A percentile compares a stretch with the other conserved stretches of the same genome.
These are phyloP conservation scores for Dugesia japonica DNA, from an alignment of 2,888 invertebrate species.

Conservation along the genomic window DNA sequence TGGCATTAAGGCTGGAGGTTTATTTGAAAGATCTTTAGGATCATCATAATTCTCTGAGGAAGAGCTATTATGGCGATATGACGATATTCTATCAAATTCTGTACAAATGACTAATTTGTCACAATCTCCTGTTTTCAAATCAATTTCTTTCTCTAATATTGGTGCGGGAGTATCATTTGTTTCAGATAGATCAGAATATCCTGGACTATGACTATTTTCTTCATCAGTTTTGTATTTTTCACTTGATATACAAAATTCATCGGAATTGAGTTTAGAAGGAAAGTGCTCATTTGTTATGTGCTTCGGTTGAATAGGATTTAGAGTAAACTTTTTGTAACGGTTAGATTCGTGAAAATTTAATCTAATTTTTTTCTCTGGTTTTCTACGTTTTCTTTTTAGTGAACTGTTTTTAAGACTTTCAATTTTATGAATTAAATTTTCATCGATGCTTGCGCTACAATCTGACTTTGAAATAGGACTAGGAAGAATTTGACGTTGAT, in stretches of 20 bases:
- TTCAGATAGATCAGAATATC: slow-evolving; percentile 34
- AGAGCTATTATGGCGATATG: not conserved
- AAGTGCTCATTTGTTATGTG: not conserved
- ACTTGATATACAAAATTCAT: not conserved
- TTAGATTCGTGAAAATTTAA: not conserved
- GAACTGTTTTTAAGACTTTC: slow-evolving; percentile 2
- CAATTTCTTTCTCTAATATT: slow-evolving; percentile 28
- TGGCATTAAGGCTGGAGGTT: slow-evolving; percentile 10
- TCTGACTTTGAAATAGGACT: slow-evolving; percentile 13
- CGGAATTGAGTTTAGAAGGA: not conserved
- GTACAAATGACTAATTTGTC: not conserved
- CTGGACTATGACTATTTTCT: slow-evolving; percentile 29
- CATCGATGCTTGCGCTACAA: not conserved
- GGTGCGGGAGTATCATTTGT: slow-evolving; percentile 29
- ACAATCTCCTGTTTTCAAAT: slow-evolving; percentile 17
- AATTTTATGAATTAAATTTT: slow-evolving; percentile 10
- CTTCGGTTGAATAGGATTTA: slow-evolving; percentile 29
- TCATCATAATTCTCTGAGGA: slow-evolving; percentile 5
- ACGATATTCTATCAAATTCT: not conserved
- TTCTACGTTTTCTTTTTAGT: not conserved
- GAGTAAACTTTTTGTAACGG: not conserved
- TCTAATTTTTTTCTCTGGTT: slow-evolving; percentile 3
- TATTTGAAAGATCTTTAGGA: slow-evolving; percentile 16
- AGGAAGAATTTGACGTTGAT: slow-evolving; percentile 21
- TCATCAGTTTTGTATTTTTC: slow-evolving; percentile 20